Conservation (phyloP, 1,140 invertebrate genomes). For the Drosophila simulans region DNA sequence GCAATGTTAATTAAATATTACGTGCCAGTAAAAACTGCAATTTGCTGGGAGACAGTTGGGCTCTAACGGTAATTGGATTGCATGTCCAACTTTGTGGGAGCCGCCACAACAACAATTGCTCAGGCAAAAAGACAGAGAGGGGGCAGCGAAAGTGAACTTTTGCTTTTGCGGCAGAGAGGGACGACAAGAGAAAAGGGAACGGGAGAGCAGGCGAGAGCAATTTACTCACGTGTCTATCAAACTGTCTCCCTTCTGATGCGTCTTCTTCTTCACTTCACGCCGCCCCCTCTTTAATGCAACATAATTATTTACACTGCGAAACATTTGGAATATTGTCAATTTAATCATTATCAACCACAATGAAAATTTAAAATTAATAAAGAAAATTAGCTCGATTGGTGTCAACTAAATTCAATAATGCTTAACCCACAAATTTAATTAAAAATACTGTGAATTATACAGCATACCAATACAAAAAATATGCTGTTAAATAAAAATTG, state of each 20-base stretch:
- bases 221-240: slow-evolving; percentile 79
- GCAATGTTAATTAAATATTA: slow-evolving; percentile 79
- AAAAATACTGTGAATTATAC: too few species aligned
- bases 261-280: slow-evolving; percentile 15
- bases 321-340: neutral
- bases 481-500: too few species aligned
- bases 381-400: too few species aligned
- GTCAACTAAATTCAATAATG: too few species aligned
- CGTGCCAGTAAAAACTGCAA: slow-evolving; percentile 71
- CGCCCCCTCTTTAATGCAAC: slow-evolving; percentile 40
- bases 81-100: slow-evolving; percentile 67
- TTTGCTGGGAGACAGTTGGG: slow-evolving; percentile 55
- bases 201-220: slow-evolving; percentile 34
- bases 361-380: too few species aligned
- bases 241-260: slow-evolving; percentile 39
- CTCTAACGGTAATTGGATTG: slow-evolving; percentile 78
- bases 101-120: slow-evolving; percentile 38
- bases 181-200: neutral
- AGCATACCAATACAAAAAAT: too few species aligned
- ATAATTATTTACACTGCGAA: slow-evolving; percentile 52
- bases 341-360: too few species aligned
- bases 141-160: slow-evolving; percentile 77
- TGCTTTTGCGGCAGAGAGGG: slow-evolving; percentile 56
- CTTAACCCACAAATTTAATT: too few species aligned
- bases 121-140: slow-evolving; percentile 29